phyloP scores from a whole-genome alignment of 2,113 vertebrate species.

The Odontophorus gujanensis region DNA sequence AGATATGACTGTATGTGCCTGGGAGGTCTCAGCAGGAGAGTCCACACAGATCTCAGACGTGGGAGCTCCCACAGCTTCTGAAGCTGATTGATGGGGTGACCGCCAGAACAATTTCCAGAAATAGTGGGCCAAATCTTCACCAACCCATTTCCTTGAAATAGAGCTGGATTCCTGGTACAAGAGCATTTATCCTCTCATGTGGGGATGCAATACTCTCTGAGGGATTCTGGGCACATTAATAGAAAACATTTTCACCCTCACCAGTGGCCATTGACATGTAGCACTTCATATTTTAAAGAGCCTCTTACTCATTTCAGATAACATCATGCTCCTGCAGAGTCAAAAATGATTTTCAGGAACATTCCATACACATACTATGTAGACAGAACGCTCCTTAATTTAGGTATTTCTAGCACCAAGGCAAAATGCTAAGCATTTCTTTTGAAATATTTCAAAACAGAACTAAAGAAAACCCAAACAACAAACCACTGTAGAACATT shows the following conservation, averaged over 20 bases:
- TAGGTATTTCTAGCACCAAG: not conserved
- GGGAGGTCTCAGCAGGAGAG: conserved; percentile 39
- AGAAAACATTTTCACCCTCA: not conserved
- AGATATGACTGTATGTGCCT: not conserved
- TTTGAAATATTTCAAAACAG: conserved; percentile 51
- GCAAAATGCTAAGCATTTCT: conserved; percentile 11
- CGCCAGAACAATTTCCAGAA: not conserved
- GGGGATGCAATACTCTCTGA: not conserved
- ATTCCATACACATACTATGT: not conserved
- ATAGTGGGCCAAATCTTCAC: not conserved
- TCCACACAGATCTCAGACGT: not conserved
- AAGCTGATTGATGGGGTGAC: not conserved
- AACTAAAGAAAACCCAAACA: not conserved
- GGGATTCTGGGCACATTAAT: not conserved
- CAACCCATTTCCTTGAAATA: not conserved
- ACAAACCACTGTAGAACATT: not conserved
- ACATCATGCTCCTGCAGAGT: not conserved
- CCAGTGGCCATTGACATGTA: rapidly evolving
- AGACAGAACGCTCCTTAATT: not conserved
- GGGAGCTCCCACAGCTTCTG: not conserved
- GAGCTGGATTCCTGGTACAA: not conserved
- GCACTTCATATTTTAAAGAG: not conserved
- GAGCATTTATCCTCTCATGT: rapidly evolving
- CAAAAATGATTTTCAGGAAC: not conserved
- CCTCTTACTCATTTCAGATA: not conserved